Base-by-base conservation (phyloP, 2,113 vertebrate species). In the Bungarus multicinctus region DNA sequence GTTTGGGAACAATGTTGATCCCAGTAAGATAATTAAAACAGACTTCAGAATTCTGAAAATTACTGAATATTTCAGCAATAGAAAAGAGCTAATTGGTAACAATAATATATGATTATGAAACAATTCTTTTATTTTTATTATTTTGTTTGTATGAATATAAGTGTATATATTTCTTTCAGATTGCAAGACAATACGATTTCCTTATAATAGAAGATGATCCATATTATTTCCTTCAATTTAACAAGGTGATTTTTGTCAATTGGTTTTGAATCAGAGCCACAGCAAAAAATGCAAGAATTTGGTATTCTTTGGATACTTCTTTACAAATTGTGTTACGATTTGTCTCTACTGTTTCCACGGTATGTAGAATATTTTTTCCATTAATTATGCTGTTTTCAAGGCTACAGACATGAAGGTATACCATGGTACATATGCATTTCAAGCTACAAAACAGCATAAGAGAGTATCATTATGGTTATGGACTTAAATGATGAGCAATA, bases 171-270 rank as follows among this genome's bases (percentile, higher is more conserved):
- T 5, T 47, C 89, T 96, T 96, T 96, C 53, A 99, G 99, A 98
- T 99, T 93, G 99, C 99, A 92, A 98, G 97, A 95, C 96, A 98
- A 95, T 99, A 99, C 30, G 98, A 99, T 97, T 98, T 99, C 95
- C 98, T 99, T 53, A 99, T 99, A 95, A 98, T 99, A 94, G 99
- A 99, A 97, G 99, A 99, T 3, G 99, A 99, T 96, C 99, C 99
- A 0, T 99, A 99, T 96, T 99, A 99, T 95, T 99, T 99, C 95
- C 96, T 99, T 93, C 99, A 99, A 96, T 99, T 99, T 96, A 96
- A 98, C 89, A 99, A 99, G 98, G 99, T 99, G 97, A 96, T 90
- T 94, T 18, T 88, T 45, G 60, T 25, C 89, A 8, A 22, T 60
- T 91, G 18, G 92, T 18, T 52, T 45, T 57, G 25, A 58, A n/a